phyloP scores from a whole-genome alignment of 2,888 invertebrate species.

The Thalpophila matura region DNA sequence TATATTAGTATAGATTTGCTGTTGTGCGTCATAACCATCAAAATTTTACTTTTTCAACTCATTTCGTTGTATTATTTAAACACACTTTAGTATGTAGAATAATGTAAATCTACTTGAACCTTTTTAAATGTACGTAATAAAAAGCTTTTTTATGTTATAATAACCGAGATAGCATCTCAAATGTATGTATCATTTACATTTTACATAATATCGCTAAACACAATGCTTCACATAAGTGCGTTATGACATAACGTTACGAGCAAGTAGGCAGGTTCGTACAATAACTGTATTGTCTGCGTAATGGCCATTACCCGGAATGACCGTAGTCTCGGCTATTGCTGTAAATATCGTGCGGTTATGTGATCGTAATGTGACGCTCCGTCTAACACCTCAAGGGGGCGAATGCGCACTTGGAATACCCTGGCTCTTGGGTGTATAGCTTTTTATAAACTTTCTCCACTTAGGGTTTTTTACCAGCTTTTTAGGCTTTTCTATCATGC shows the following conservation, averaged over 20 bases:
- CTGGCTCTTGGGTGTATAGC: background rate
- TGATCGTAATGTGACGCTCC: conserved; percentile 44
- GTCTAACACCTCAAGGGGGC: conserved; percentile 18
- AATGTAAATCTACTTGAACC: no score
- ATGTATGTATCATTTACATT: conserved; percentile 21
- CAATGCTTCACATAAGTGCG: conserved; percentile 31
- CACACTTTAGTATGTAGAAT: no score
- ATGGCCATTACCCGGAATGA: conserved; percentile 46
- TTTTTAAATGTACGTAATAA: no score
- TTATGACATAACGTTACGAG: conserved; percentile 21
- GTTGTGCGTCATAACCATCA: no score
- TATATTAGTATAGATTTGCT: no score
- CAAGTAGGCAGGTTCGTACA: conserved; percentile 35
- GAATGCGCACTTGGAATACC: conserved; percentile 20
- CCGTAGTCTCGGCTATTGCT: conserved; percentile 37
- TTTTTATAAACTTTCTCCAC: no score
- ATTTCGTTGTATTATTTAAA: no score
- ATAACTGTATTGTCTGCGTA: conserved; percentile 59
- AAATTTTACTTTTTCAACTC: no score
- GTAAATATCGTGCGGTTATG: conserved; percentile 48
- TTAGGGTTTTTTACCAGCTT: background rate
- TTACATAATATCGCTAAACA: conserved; percentile 23
- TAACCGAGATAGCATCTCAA: conserved; percentile 7
- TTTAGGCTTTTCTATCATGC: background rate
- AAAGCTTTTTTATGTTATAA: background rate